Evolutionary conservation across 2,888 invertebrate genomes (phyloP).

Genomic region (Agonopterix alstromeriana): DNA sequence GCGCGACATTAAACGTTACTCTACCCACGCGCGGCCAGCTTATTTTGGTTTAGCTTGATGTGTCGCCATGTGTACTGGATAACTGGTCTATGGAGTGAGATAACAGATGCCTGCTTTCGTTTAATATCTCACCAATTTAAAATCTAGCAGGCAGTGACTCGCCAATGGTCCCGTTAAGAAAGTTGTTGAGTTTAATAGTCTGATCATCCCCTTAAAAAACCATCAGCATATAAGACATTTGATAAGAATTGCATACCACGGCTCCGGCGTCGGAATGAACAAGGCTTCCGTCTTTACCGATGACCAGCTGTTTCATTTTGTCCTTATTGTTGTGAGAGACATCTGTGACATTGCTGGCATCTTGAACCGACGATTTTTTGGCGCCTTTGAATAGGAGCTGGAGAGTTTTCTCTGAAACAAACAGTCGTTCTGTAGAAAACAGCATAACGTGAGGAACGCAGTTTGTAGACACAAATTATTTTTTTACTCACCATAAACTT

Average conservation of each 20-base stretch:
- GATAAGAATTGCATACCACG: constrained; percentile 33
- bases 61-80: too few species aligned
- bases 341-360: constrained; percentile 13
- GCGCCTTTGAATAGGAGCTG: constrained; percentile 53
- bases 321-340: constrained; percentile 26
- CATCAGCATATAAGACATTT: too few species aligned
- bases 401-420: constrained; percentile 55
- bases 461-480: background rate
- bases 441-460: background rate
- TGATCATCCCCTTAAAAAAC: too few species aligned
- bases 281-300: constrained; percentile 53
- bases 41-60: too few species aligned
- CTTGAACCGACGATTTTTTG: constrained; percentile 30
- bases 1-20: too few species aligned
- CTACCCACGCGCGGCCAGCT: too few species aligned
- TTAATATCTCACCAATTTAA: too few species aligned
- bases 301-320: constrained; percentile 55
- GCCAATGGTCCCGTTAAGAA: too few species aligned
- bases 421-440: background rate
- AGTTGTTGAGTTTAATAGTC: too few species aligned
- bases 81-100: too few species aligned
- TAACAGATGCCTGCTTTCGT: too few species aligned
- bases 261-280: constrained; percentile 28
- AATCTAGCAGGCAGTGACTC: too few species aligned
- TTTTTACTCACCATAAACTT: constrained; percentile 53